A percentile compares a stretch with the other conserved stretches of the same genome.
phyloP scores from a whole-genome alignment of 2,797 vertebrate genomes.

The Simalia tracyae region DNA sequence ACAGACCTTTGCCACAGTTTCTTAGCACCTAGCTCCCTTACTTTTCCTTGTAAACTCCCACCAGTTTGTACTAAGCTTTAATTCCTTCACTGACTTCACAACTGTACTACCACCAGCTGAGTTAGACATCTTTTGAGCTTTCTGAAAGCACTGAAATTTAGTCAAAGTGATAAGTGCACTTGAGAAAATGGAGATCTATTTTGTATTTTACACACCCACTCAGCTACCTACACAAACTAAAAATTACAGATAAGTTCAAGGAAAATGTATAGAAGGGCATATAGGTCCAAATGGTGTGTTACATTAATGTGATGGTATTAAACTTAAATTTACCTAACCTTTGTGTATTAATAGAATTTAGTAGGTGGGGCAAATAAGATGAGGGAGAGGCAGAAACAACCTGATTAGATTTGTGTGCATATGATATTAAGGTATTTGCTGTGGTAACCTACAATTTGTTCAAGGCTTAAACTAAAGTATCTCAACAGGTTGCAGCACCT shows the following conservation, averaged over 20 bases:
- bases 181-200: background rate
- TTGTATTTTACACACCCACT: conserved; percentile 10
- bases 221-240: conserved; percentile 8
- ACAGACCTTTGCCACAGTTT: background rate
- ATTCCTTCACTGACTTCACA: background rate
- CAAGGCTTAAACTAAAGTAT: background rate
- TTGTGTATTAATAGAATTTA: conserved; percentile 1
- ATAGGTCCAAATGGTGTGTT: background rate
- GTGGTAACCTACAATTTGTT: background rate
- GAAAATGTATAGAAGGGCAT: background rate
- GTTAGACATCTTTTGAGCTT: background rate
- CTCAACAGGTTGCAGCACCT: background rate
- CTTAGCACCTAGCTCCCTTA: conserved; percentile 5
- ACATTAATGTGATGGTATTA: background rate
- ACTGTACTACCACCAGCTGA: background rate
- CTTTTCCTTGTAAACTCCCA: background rate
- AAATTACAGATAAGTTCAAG: background rate
- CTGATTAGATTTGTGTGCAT: background rate
- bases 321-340: background rate
- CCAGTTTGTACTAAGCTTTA: background rate
- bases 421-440: background rate
- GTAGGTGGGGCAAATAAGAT: background rate
- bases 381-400: background rate
- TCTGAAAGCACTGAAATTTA: conserved; percentile 7
- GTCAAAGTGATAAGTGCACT: conserved; percentile 8